Evolutionary conservation across 2,797 vertebrate genomes (phyloP).

Genomic region (Onychomys torridus): DNA sequence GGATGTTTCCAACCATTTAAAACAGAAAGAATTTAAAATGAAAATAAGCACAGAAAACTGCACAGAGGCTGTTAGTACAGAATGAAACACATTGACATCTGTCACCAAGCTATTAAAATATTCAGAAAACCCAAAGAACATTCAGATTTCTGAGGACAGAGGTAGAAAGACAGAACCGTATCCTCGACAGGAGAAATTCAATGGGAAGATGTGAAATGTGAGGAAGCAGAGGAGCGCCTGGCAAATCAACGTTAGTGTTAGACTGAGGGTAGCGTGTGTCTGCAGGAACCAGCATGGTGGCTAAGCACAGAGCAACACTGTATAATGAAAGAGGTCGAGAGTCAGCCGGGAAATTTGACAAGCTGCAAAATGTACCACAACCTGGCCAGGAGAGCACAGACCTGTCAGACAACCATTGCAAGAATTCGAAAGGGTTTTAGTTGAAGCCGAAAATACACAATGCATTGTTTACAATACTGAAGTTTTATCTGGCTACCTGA

Average conservation of each 20-base stretch:
- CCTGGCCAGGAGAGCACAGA: conserved; percentile 56
- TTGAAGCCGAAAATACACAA: conserved; percentile 46
- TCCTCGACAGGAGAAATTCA: conserved; percentile 68
- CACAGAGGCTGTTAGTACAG: conserved; percentile 29
- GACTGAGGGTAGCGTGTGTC: conserved; percentile 66
- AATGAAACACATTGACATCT: conserved; percentile 48
- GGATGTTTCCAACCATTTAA: conserved; percentile 56
- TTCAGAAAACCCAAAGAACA: conserved; percentile 64
- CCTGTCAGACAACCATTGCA: conserved; percentile 62
- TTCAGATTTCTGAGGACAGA: conserved; percentile 59
- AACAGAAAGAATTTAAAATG: conserved; percentile 59
- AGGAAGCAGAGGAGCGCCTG: conserved; percentile 59
- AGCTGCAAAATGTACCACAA: conserved; percentile 47
- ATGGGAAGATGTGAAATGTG: conserved; percentile 71
- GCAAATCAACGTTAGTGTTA: conserved; percentile 75
- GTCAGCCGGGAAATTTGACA: conserved; percentile 47
- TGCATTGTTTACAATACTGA: conserved; percentile 57
- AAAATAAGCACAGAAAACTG: conserved; percentile 51
- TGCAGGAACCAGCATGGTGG: conserved; percentile 58
- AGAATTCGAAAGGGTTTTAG: conserved; percentile 57
- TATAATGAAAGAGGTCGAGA: background rate
- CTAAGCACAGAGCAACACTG: conserved; percentile 58
- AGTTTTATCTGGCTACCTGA: conserved; percentile 44
- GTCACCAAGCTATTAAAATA: conserved; percentile 72
- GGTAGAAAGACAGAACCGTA: conserved; percentile 63